Percentiles rank a stretch among this genome's conserved stretches.
Conservation (phyloP, 2,797 vertebrate species). For the Lateolabrax maculatus region DNA sequence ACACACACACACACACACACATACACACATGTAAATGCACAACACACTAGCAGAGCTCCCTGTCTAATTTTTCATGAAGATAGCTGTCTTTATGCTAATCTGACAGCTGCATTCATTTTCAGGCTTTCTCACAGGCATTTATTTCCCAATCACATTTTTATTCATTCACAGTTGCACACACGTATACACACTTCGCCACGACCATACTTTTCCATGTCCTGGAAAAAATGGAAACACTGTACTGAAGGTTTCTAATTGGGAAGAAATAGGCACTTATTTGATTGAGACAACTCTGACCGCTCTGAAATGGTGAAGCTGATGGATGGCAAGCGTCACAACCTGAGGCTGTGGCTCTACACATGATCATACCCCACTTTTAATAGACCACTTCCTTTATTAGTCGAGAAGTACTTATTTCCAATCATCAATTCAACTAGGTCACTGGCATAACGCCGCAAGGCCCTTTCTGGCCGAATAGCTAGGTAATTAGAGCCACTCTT, state of each 20-base stretch:
- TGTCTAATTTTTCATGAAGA: constrained; percentile 77
- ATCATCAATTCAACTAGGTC: constrained; percentile 62
- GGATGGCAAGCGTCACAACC: constrained; percentile 40
- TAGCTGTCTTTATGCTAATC: constrained; percentile 79
- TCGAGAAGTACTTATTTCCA: constrained; percentile 42
- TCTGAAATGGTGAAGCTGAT: constrained; percentile 12
- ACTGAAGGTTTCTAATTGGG: constrained; percentile 62
- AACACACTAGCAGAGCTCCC: constrained; percentile 55
- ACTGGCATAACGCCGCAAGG: constrained; percentile 35
- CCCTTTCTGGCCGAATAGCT: constrained; percentile 48
- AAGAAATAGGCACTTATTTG: constrained; percentile 48
- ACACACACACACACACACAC: constrained; percentile 14
- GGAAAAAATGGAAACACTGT: constrained; percentile 30
- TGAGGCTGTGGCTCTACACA: constrained; percentile 5
- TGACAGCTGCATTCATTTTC: constrained; percentile 77
- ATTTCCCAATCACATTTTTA: constrained; percentile 67
- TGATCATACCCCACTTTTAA: constrained; percentile 32
- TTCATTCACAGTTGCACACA: constrained; percentile 30
- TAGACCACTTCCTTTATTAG: constrained; percentile 52
- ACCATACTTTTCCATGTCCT: constrained; percentile 17
- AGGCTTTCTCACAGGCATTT: constrained; percentile 60
- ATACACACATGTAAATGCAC: constrained; percentile 54
- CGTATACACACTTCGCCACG: constrained; percentile 19
- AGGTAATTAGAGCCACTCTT: constrained; percentile 67
- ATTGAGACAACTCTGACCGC: constrained; percentile 50